A percentile compares a stretch with the other conserved stretches of the same genome.
These are phyloP conservation scores for Lepus europaeus DNA, from an alignment of 2,113 vertebrate species.

Conservation along the genomic window DNA sequence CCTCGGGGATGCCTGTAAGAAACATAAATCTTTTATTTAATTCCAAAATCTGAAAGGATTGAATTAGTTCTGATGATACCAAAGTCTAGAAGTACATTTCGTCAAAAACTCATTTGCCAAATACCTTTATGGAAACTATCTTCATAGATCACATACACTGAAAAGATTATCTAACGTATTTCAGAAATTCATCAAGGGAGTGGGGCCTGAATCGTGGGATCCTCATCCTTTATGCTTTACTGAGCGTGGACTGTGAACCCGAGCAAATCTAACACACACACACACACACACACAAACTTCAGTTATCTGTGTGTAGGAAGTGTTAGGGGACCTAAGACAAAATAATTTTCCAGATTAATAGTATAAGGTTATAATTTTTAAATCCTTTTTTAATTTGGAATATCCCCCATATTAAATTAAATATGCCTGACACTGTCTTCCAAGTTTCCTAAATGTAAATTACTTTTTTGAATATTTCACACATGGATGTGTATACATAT, in stretches of 20 bases:
- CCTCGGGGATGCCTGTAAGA: constrained; percentile 59
- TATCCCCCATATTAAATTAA: background rate
- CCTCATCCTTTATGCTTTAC: background rate
- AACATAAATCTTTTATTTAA: constrained; percentile 75
- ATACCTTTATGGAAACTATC: constrained; percentile 68
- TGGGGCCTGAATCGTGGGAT: background rate
- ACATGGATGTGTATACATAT: background rate
- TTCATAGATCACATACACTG: constrained; percentile 65
- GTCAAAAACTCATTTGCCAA: constrained; percentile 73
- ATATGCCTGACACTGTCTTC: background rate
- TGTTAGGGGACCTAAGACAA: constrained; percentile 13
- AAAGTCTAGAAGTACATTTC: constrained; percentile 60
- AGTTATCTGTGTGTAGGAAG: background rate
- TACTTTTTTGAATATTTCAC: constrained; percentile 14
- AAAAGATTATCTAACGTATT: constrained; percentile 66
- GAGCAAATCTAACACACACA: background rate
- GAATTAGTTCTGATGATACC: constrained; percentile 73
- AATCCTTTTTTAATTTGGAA: constrained; percentile 55
- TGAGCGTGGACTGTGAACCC: constrained; percentile 17
- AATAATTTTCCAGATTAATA: background rate
- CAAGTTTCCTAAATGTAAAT: constrained; percentile 39
- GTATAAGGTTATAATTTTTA: background rate
- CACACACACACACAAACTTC: background rate
- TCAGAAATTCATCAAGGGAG: constrained; percentile 48
- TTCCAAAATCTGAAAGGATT: constrained; percentile 71